Conservation (phyloP, 2,113 vertebrate genomes). For the Propithecus coquereli region DNA sequence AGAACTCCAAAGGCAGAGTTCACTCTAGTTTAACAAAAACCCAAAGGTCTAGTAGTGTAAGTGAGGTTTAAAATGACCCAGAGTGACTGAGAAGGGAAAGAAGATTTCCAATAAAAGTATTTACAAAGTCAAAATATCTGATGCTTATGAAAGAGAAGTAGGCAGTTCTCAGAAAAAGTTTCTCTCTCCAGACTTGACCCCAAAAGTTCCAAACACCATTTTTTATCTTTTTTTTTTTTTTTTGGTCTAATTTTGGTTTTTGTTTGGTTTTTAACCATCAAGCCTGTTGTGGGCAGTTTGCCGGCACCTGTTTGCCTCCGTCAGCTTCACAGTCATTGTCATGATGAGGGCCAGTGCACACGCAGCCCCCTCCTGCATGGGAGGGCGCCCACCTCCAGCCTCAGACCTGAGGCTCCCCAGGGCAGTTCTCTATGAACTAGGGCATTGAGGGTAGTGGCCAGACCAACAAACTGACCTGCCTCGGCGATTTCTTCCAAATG, state of each 20-base stretch:
- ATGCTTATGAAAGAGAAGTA: conserved; percentile 7
- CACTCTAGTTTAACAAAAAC: not conserved
- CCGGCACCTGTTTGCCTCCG: not conserved
- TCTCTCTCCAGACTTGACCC: not conserved
- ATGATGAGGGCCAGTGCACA: not conserved
- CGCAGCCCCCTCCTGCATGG: not conserved
- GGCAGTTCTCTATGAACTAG: not conserved
- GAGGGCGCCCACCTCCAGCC: not conserved
- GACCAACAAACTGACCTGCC: conserved; percentile 76
- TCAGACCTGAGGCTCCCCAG: not conserved
- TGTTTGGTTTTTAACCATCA: not conserved
- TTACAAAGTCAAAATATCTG: conserved; percentile 38
- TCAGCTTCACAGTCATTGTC: not conserved
- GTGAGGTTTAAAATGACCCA: not conserved
- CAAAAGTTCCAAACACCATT: not conserved
- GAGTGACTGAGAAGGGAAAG: not conserved
- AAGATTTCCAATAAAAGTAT: not conserved
- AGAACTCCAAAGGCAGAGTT: not conserved
- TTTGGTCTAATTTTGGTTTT: not conserved
- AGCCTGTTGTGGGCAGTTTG: not conserved
- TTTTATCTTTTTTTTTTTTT: not conserved
- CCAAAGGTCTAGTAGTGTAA: not conserved
- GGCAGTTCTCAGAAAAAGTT: conserved; percentile 21
- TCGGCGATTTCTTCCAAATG: conserved; percentile 67
- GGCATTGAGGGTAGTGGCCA: not conserved